Evolutionary conservation across 1,140 invertebrate genomes (phyloP), one percentile per base, ranked within the genome.

Genomic region (Bombus fervidus): DNA sequence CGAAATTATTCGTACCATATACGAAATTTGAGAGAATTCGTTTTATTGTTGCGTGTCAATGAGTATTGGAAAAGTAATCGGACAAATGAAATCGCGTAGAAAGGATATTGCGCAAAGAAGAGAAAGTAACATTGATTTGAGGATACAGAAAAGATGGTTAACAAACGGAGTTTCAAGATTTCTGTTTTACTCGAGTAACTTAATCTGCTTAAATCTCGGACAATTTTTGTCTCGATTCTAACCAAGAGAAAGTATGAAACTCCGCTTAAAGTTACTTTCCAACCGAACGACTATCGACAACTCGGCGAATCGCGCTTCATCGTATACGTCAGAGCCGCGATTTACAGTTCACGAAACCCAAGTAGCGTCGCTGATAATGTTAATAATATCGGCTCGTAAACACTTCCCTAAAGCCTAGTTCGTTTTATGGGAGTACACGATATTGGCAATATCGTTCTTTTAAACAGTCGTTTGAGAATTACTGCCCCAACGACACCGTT

Each of bases 401-500:
- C 59, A 39, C n/a, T 41, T 31, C 5, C 31, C 37, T 37, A 39
- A 76, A 66, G 37, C 47, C 18, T 22, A 22, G 9, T 22, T 41
- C 34, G 34, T 31, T 83, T 83, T 83, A 77, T 28, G 28, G n/a
- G 13, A 22, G 47, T 53, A 5, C 81, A 69, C 73, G 31, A 77
- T 83, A 83, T 83, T 78, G 82, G 8, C 75, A 84, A 84, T 84
- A 84, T 79, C 13, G 47, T 25, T 62, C 39, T 37, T 71, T 53
- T 34, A 79, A 79, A 84, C 39, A 71, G 53, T 59, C 75, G 47
- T 39, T 57, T 18, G 28, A 31, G 73, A 77, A 34, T 78, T 69
- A 78, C 71, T 37, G 66, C 22, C 3, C 18, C 25, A 37, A 59
- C 59, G 53, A 69, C 84, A 78, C 47, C 66, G 28, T 77, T 76